Base-by-base conservation (phyloP, 2,888 invertebrate genomes). In the Atethmia centrago region DNA sequence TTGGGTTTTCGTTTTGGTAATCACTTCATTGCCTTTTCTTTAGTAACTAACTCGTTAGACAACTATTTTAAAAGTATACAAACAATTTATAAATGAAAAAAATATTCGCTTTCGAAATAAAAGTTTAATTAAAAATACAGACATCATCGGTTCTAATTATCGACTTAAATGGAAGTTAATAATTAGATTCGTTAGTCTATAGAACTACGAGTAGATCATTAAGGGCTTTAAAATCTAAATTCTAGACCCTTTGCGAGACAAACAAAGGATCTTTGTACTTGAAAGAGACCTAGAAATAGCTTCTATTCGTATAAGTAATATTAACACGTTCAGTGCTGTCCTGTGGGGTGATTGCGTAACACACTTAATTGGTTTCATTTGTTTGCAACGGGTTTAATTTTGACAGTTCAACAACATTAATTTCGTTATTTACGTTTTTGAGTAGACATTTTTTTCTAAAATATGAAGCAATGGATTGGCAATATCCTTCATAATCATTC, bases 141-240 rank as follows among this genome's bases (percentile, higher is more conserved):
- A 66, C 66, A 40, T 62, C 25, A 28, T n/a, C n/a, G n/a, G n/a
- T n/a, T n/a, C n/a, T n/a, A n/a, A n/a, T n/a, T n/a, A n/a, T n/a
- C n/a, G n/a, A n/a, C n/a, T n/a, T n/a, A n/a, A n/a, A 72, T 71
- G 71, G 21, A 63, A 72, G 31, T 67, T 78, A n/a, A 63, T 56
- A 78, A 71, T 63, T 63, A 51, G 55, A 77, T 71, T 78, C 36
- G 53, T 65, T 56, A 31, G 25, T 14, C 16, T 25, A 36, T n/a
- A 56, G 7, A 66, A 56, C 10, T 53, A 31, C 36, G 19, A 62
- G 19, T 21, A 53, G 31, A 66, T 71, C 55, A 47, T 78, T 72
- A 67, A 67, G 40, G 56, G 40, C 72, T 47, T 78, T 63, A 31
- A 56, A 66, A 53, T 76, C 36, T 67, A 61, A 14, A 25, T 74